Evolutionary conservation across 2,888 invertebrate species (phyloP).

Genomic region (Sarcophaga subvicina): DNA sequence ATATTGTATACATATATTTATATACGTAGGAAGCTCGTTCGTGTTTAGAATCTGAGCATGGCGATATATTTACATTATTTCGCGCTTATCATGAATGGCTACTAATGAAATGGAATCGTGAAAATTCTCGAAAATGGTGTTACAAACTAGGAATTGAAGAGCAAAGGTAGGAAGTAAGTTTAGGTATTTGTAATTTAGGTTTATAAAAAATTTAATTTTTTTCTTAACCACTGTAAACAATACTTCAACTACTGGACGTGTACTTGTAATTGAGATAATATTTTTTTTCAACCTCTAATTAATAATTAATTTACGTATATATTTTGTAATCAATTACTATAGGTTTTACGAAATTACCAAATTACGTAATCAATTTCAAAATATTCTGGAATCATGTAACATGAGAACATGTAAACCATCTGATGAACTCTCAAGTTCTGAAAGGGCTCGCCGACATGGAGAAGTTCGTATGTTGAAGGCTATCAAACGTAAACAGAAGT

Average conservation of each 20-base stretch:
- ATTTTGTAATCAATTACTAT: slow-evolving; percentile 15
- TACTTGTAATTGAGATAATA: too few relatives aligned
- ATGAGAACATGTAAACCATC: slow-evolving; percentile 82
- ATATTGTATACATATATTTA: not conserved
- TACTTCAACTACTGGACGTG: not conserved
- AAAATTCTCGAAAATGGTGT: slow-evolving; percentile 90
- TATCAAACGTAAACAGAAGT: slow-evolving; percentile 89
- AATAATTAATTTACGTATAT: not conserved
- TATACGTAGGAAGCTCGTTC: slow-evolving; percentile 85
- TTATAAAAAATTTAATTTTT: too few relatives aligned
- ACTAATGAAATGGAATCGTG: slow-evolving; percentile 85
- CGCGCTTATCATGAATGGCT: slow-evolving; percentile 95
- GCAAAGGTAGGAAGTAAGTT: slow-evolving; percentile 84
- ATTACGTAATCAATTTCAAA: slow-evolving; percentile 93
- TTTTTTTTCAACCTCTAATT: too few relatives aligned
- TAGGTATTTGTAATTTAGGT: too few relatives aligned
- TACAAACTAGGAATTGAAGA: slow-evolving; percentile 95
- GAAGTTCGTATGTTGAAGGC: slow-evolving; percentile 93
- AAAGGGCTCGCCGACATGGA: slow-evolving; percentile 92
- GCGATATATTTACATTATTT: slow-evolving; percentile 95
- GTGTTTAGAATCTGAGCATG: slow-evolving; percentile 95
- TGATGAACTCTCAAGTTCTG: slow-evolving; percentile 86
- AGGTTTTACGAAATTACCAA: slow-evolving; percentile 97
- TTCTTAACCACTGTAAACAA: too few relatives aligned
- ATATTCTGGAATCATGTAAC: slow-evolving; percentile 89